These are phyloP conservation scores for Embiotoca jacksoni DNA, from an alignment of 2,113 vertebrate species.

Conservation along the genomic window DNA sequence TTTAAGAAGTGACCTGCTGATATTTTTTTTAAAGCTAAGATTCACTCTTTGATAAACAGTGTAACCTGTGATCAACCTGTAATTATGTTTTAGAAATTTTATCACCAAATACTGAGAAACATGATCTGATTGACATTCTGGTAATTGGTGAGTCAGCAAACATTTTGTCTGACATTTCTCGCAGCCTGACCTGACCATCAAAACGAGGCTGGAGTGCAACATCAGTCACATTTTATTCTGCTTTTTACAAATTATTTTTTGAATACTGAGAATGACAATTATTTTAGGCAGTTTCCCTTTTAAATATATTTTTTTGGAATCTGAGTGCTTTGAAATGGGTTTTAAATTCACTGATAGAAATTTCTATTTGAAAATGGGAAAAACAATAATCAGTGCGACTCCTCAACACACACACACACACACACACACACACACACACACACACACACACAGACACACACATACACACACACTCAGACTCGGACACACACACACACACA, in stretches of 20 bases:
- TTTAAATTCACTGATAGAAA: neutral
- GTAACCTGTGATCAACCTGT: neutral
- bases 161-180: neutral
- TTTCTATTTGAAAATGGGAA: neutral
- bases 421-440: conserved; percentile 8
- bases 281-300: conserved; percentile 19
- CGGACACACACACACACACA: conserved; percentile 24
- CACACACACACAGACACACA: conserved; percentile 2
- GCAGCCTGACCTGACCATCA: conserved; percentile 39
- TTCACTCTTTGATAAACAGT: conserved; percentile 6
- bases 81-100: neutral
- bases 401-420: neutral
- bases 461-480: conserved; percentile 25
- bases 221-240: conserved; percentile 11
- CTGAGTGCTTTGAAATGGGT: neutral
- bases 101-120: neutral
- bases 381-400: conserved; percentile 8
- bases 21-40: conserved; percentile 17
- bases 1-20: conserved; percentile 28
- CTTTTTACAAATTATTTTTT: conserved; percentile 1
- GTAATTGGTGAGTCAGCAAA: conserved; percentile 57
- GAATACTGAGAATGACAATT: conserved; percentile 1
- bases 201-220: neutral
- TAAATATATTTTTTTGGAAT: neutral
- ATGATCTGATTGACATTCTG: conserved; percentile 63